Percentiles rank a stretch among this genome's conserved stretches.
phyloP scores from a whole-genome alignment of 2,888 invertebrate species.

The Heliconius cydno region DNA sequence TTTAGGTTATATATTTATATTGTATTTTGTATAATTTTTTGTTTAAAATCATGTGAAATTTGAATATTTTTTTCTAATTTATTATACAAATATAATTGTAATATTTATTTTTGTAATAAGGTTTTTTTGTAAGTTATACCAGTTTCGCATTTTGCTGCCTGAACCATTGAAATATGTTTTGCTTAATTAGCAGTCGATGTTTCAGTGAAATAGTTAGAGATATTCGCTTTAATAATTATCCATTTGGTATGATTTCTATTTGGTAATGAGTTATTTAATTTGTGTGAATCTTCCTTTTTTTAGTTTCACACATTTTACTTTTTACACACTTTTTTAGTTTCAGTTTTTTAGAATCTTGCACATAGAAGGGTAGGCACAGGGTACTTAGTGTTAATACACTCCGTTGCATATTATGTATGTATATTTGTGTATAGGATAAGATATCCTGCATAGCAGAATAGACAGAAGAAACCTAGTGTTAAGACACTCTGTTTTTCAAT shows the following conservation, averaged over 20 bases:
- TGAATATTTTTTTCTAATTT: neutral
- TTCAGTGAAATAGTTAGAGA: constrained; percentile 9
- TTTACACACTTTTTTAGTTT: too few relatives aligned
- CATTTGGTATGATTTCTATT: neutral
- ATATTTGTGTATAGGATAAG: too few relatives aligned
- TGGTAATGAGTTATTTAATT: neutral
- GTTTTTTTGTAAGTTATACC: neutral
- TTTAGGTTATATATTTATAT: neutral
- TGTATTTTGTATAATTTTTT: too few relatives aligned
- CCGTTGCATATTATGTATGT: neutral
- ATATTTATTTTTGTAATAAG: too few relatives aligned
- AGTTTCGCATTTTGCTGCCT: constrained; percentile 1
- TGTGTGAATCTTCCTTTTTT: neutral
- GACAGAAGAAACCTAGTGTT: too few relatives aligned
- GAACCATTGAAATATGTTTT: constrained; percentile 25
- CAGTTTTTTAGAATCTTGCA: neutral
- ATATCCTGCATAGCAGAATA: too few relatives aligned
- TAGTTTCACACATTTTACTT: too few relatives aligned
- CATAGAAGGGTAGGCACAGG: neutral
- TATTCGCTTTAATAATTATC: constrained; percentile 8
- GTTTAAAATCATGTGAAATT: too few relatives aligned
- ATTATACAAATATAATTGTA: neutral
- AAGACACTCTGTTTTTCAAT: too few relatives aligned
- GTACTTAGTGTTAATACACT: constrained; percentile 5
- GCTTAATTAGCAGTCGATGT: constrained; percentile 34